Evolutionary conservation across 2,113 vertebrate genomes (phyloP).

Genomic region (Entomyzon cyanotis): DNA sequence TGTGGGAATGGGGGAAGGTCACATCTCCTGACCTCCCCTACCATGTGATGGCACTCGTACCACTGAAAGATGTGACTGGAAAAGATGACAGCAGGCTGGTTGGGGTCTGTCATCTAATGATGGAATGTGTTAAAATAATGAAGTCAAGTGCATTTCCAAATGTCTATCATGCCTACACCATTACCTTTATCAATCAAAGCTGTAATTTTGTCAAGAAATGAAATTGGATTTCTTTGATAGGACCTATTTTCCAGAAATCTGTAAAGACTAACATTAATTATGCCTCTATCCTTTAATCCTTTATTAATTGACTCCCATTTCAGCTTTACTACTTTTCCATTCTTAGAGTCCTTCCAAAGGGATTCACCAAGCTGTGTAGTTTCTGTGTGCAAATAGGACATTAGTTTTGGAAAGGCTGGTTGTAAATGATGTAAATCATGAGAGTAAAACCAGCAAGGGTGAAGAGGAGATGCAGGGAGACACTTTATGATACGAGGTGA

Average conservation of each 20-base stretch:
- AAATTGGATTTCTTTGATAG: neutral
- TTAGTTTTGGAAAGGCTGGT: neutral
- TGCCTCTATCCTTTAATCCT: neutral
- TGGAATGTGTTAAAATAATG: neutral
- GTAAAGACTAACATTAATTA: neutral
- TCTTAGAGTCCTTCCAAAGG: neutral
- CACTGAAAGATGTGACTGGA: neutral
- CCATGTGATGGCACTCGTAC: fast-evolving
- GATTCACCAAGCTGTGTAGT: neutral
- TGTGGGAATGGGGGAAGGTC: neutral
- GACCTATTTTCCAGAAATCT: neutral
- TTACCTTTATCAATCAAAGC: neutral
- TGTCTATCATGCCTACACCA: neutral
- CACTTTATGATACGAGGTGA: neutral
- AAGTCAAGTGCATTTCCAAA: neutral
- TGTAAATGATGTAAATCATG: neutral
- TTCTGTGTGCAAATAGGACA: neutral
- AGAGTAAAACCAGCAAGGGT: neutral
- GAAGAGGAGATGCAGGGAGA: neutral
- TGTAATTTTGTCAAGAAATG: neutral
- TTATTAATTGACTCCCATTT: neutral
- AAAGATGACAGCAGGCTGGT: neutral
- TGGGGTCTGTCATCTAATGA: neutral
- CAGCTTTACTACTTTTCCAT: neutral
- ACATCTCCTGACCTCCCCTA: neutral